Evolutionary conservation across 2,113 vertebrate genomes (phyloP), one percentile per base, ranked within the genome.

Genomic region (Passerina amoena): DNA sequence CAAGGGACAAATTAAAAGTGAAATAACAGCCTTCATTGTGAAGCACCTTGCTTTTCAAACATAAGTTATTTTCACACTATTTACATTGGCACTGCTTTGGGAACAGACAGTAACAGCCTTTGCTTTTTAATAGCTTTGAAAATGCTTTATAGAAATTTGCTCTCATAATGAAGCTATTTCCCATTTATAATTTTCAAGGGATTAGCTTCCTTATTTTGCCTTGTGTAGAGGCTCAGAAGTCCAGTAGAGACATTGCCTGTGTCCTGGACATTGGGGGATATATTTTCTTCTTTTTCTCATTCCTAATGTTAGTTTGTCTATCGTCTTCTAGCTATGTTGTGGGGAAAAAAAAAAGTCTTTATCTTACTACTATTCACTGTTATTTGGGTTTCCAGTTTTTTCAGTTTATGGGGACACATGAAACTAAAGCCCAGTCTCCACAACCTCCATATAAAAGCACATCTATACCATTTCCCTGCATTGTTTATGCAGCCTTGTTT

Each of bases 81-180:
- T 97, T 94, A 95, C 35, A 66, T 94, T 97, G 94, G 91, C 93
- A 95, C 44, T 0, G 1, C 81, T 95, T 89, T 48, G 82, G 90
- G 92, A 97, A 95, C 92, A 95, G 95, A 94, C 90, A 94, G 92
- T 96, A 96, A 97, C 82, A 86, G 38, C 30, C 63, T 91, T 93
- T 94, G 86, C 69, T 94, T 95, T 88, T 94, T 90, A 95, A 77
- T 90, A 70, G 84, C 93, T 96, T 95, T 96, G 80, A 93, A 96
- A 95, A 81, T 77, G 59, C 82, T 94, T 95, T 73, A 87, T 42
- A 95, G 75, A 83, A 83, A 80, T 94, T 88, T 88, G 63, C 78
- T 95, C 42, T 95, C 71, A 64, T 95, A 54, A 88, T 64, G 27
- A 95, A 96, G 93, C 82, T 96, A 77, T 96, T 97, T 96, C 85